Evolutionary conservation across 2,888 invertebrate genomes (phyloP), one percentile per base, ranked within the genome.

Genomic region (Hirudinaria manillensis): DNA sequence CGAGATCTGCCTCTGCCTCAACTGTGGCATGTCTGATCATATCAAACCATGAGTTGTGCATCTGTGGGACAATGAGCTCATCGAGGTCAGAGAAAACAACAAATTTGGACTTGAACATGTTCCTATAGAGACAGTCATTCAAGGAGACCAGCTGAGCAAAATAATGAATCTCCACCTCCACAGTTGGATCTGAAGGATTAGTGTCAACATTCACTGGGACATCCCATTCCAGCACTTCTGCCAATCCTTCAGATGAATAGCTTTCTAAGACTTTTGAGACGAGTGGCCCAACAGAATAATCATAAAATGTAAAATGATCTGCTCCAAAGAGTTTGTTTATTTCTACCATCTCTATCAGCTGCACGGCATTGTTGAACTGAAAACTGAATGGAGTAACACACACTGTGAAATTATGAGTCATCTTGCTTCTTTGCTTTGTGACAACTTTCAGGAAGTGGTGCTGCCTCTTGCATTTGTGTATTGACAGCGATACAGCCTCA

Each of bases 41-140:
- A 24, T 74, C 74, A 55, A 65, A 19, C 78, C 77, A 78, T 24
- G 21, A 74, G n/a, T 66, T 53, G 32, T 77, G 75, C 13, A 53
- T n/a, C 36, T 65, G 53, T 1, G 78, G 78, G 19, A 77, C 77
- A 10, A 80, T 55, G n/a, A 78, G 19, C 71, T 80, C 78, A 72
- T 79, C 80, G 27, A 80, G 72, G 70, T 80, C 80, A 0, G 75
- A 73, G 71, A 76, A 77, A 3, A 78, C 79, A 29, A 80, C 55
- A 56, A 75, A 80, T 16, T 76, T 61, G 24, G 77, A 74, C n/a
- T 32, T 76, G 74, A 77, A 76, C 75, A 79, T 77, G 72, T 80
- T 72, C 21, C 79, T 67, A 70, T 80, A 80, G 19, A 80, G 75
- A 61, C 80, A 80, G 66, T 80, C 80, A 70, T 80, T 78, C 29